These are phyloP conservation scores for Bursaphelenchus okinawaensis DNA, from an alignment of 2,888 invertebrate species.

Conservation along the genomic window DNA sequence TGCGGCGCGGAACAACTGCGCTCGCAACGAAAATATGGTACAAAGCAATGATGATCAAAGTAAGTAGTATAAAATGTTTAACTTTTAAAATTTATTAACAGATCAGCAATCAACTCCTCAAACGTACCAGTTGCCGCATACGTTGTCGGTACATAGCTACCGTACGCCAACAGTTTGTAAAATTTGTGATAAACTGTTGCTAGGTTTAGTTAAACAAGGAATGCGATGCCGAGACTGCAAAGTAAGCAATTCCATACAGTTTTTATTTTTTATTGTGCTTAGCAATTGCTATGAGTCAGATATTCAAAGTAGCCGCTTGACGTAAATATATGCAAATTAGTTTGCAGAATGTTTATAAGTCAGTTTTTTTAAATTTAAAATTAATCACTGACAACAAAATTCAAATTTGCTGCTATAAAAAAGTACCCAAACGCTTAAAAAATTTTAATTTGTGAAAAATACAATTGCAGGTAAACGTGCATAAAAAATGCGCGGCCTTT, in stretches of 20 bases:
- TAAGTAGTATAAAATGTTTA: too few relatives aligned
- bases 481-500: conserved; percentile 52
- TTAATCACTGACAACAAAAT: too few relatives aligned
- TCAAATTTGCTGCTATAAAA: background rate
- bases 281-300: too few relatives aligned
- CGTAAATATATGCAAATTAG: too few relatives aligned
- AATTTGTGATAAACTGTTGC: conserved; percentile 55
- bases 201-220: conserved; percentile 57
- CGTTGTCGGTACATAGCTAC: conserved; percentile 56
- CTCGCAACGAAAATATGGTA: conserved; percentile 22
- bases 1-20: conserved; percentile 54
- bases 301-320: too few relatives aligned
- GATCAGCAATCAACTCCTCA: background rate
- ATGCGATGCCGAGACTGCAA: conserved; percentile 57
- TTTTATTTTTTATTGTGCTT: too few relatives aligned
- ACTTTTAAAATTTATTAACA: too few relatives aligned
- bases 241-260: too few relatives aligned
- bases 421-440: too few relatives aligned
- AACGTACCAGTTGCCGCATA: conserved; percentile 48
- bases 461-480: conserved; percentile 52
- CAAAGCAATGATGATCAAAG: conserved; percentile 9
- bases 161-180: conserved; percentile 57
- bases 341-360: too few relatives aligned
- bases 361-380: too few relatives aligned
- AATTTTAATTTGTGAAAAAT: too few relatives aligned